Percentiles rank a stretch among this genome's conserved stretches.
These are phyloP conservation scores for Hipposideros armiger DNA, from an alignment of 2,113 vertebrate species.

Conservation along the genomic window DNA sequence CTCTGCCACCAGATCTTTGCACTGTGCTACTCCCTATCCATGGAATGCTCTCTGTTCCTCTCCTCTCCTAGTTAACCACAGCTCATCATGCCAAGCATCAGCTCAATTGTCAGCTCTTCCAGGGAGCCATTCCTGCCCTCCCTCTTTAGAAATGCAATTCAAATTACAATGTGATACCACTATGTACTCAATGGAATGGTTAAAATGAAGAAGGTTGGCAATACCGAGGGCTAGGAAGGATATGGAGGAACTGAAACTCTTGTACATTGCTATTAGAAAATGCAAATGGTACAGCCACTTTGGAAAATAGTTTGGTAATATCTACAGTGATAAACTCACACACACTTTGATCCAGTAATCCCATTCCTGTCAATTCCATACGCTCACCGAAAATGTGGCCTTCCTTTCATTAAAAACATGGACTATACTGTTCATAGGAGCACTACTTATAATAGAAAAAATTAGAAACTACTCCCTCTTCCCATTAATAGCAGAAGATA, in stretches of 20 bases:
- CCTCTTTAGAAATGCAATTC: neutral
- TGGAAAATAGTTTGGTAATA: neutral
- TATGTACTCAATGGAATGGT: neutral
- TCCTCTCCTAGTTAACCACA: neutral
- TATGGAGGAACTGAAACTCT: neutral
- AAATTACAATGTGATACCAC: neutral
- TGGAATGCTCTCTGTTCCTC: neutral
- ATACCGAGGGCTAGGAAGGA: neutral
- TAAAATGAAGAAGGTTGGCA: neutral
- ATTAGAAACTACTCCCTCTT: neutral
- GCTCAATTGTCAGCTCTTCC: neutral
- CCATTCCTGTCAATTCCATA: neutral
- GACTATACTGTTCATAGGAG: neutral
- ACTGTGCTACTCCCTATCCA: accelerated
- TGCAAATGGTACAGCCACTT: neutral
- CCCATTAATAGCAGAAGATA: neutral
- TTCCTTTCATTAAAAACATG: neutral
- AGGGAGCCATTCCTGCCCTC: neutral
- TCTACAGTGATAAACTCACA: neutral
- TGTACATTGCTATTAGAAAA: neutral
- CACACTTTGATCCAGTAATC: neutral
- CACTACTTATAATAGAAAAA: neutral
- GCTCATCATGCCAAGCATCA: neutral
- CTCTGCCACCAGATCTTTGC: neutral
- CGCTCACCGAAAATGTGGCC: neutral